Base-by-base conservation (phyloP, 2,888 invertebrate genomes). In the Hypercompe scribonia region DNA sequence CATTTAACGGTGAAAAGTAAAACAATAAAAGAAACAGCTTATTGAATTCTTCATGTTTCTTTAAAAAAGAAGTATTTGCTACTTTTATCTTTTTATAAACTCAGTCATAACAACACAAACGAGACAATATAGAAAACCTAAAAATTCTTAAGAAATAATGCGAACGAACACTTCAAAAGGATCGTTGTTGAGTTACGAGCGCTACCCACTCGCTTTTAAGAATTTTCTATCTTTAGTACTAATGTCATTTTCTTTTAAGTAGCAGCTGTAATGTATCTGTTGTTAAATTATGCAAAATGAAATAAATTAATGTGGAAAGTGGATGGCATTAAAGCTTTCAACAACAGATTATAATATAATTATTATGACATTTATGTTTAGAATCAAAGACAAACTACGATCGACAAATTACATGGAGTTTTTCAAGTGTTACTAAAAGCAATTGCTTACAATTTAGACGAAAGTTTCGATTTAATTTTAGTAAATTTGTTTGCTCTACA, bases 171-270 rank as follows among this genome's bases (percentile, higher is more conserved):
- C 34, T 46, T 36, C 42, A 50, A 46, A 46, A 61, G 18, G 31
- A 31, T 31, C 61, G 15, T 61, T 31, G 61, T 61, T 61, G 61
- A 61, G 61, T 61, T 61, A 61, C 61, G 61, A 61, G 61, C 61
- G 61, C 61, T 15, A 61, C 28, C 61, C 61, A 61, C 61, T 61
- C 31, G 31, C 31, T 31, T 61, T 61, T 61, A 61, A 61, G 61
- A 61, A 31, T 18, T 61, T 58, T 61, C 5, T 61, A 61, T 61
- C 61, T 61, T 61, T 71, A 34, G 42, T 50, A 21, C 33, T 50
- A 61, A 21, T 65, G 61, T 31, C 18, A 31, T 18, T 31, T 58
- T 28, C 58, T 58, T 61, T 31, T 18, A 31, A 61, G 61, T 61
- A 61, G 31, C 61, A 61, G 61, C 31, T 61, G 61, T 31, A 61